Evolutionary conservation across 1,140 invertebrate species (phyloP).

Genomic region (Tetranychus cinnabarinus): DNA sequence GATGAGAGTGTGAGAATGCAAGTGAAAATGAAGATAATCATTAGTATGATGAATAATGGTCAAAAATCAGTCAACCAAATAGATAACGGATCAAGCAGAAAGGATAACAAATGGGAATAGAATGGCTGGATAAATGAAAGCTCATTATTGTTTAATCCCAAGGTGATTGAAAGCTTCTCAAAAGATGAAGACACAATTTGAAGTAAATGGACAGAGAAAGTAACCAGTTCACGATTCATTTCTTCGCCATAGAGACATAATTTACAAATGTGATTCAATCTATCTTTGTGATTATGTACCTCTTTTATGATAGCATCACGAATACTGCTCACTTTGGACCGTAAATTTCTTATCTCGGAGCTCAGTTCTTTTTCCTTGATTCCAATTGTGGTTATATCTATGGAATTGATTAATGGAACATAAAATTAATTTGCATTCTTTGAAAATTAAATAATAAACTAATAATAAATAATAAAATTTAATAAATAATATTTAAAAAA

Average conservation of each 20-base stretch:
- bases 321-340: conserved; percentile 59
- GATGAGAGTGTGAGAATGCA: too few species aligned
- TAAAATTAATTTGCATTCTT: neutral
- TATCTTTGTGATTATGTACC: conserved; percentile 20
- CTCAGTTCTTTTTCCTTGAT: conserved; percentile 3
- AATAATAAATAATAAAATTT: too few species aligned
- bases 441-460: neutral
- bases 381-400: neutral
- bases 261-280: neutral
- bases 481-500: neutral
- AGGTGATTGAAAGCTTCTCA: too few species aligned
- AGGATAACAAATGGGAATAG: conserved; percentile 2
- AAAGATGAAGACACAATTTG: too few species aligned
- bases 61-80: neutral
- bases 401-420: neutral
- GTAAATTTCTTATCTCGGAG: conserved; percentile 50
- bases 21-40: too few species aligned
- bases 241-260: too few species aligned
- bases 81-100: neutral
- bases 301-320: conserved; percentile 54
- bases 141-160: too few species aligned
- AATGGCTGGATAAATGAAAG: too few species aligned
- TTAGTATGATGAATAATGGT: too few species aligned
- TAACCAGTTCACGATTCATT: too few species aligned
- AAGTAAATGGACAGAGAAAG: too few species aligned